A percentile compares a stretch with the other conserved stretches of the same genome.
Conservation (phyloP, 1,140 invertebrate genomes). For the Apis dorsata region DNA sequence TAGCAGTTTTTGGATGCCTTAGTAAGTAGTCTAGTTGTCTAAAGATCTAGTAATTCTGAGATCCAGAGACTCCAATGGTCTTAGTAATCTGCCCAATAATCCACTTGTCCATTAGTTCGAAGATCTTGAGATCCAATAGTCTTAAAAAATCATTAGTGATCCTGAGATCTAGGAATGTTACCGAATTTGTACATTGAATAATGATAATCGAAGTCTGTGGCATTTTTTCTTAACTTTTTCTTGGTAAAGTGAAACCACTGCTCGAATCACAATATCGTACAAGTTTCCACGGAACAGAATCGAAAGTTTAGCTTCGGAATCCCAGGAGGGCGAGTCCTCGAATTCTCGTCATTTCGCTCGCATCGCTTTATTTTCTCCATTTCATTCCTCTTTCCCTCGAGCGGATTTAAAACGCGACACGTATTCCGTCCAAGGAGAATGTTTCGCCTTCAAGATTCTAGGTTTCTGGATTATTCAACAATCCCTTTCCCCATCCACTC, state of each 20-base stretch:
- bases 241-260: background rate
- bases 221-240: too few relatives aligned
- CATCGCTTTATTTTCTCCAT: conserved; percentile 23
- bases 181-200: too few relatives aligned
- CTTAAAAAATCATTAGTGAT: too few relatives aligned
- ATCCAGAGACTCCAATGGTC: too few relatives aligned
- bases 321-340: background rate
- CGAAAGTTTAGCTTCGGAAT: background rate
- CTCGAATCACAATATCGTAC: background rate
- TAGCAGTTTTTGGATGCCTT: too few relatives aligned
- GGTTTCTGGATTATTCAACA: conserved; percentile 30
- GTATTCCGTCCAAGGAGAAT: conserved; percentile 9
- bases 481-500: background rate
- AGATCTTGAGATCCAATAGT: too few relatives aligned
- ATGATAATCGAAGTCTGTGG: too few relatives aligned
- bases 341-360: conserved; percentile 30
- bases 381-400: background rate
- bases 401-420: conserved; percentile 36
- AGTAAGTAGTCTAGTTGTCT: too few relatives aligned
- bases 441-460: background rate
- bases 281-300: background rate
- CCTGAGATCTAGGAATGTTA: too few relatives aligned
- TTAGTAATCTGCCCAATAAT: too few relatives aligned
- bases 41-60: too few relatives aligned
- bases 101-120: too few relatives aligned